Evolutionary conservation across 1,140 invertebrate genomes (phyloP).

Genomic region (Nephila pilipes): DNA sequence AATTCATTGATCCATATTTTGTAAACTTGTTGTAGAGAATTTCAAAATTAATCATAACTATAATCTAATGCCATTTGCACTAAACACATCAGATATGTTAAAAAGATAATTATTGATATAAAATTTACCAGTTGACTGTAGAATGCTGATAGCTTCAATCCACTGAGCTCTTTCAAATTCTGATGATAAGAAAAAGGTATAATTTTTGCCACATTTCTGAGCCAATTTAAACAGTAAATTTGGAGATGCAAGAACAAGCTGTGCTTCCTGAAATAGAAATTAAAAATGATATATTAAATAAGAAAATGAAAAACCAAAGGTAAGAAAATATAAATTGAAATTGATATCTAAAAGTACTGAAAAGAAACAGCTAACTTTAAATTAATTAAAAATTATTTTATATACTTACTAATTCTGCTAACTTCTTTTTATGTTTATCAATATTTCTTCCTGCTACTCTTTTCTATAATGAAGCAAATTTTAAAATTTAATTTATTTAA

Average conservation of each 20-base stretch:
- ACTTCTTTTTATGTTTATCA: conserved; percentile 93
- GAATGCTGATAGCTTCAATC: conserved; percentile 93
- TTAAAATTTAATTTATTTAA: not conserved
- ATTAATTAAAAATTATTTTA: not conserved
- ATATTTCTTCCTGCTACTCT: conserved; percentile 84
- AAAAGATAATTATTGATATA: too few species aligned
- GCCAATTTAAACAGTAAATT: conserved; percentile 91
- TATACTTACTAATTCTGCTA: conserved; percentile 86
- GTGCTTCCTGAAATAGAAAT: conserved; percentile 85
- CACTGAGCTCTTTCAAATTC: conserved; percentile 96
- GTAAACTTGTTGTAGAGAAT: too few species aligned
- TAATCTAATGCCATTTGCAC: too few species aligned
- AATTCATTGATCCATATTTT: too few species aligned
- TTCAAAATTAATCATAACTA: too few species aligned
- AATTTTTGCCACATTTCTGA: conserved; percentile 84
- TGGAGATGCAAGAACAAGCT: conserved; percentile 93
- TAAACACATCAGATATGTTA: too few species aligned
- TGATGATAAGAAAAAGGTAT: conserved; percentile 94
- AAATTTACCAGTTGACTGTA: conserved; percentile 83
- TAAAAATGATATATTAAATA: not conserved
- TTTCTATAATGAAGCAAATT: conserved; percentile 72
- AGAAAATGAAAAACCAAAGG: not conserved
- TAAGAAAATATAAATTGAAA: not conserved
- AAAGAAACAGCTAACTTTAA: not conserved
- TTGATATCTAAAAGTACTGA: not conserved